Evolutionary conservation across 2,113 vertebrate species (phyloP), one percentile per base, ranked within the genome.

Genomic region (Prietella phreatophila): DNA sequence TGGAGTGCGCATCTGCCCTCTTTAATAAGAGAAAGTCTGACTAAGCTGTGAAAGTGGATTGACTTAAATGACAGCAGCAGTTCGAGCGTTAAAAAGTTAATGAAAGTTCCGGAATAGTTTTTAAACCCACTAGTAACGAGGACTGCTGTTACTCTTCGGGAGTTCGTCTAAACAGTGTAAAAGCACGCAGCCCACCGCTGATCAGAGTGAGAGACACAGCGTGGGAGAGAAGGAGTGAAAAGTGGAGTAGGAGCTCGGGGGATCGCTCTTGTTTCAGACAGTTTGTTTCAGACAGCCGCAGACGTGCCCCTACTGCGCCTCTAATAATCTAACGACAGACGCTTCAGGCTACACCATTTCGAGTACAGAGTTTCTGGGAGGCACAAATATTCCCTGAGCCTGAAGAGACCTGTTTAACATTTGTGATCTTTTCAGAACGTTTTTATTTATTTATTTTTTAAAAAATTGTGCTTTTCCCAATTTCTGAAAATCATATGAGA

Each of bases 251-350:
- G 85, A 30, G 79, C 85, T 83, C 55, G 58, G 80, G 76, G 15
- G 47, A 65, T 71, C 69, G 71, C 86, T 89, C 36, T 81, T 60
- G 71, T 87, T 82, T 88, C 56, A 84, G 89, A 27, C 63, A 79
- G 78, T 71, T 86, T 53, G 65, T 90, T 86, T 84, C 89, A 88
- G 89, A 89, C 86, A 86, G 87, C 89, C 84, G 88, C 89, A 91
- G 91, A 91, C 91, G 83, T 84, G 85, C 84, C 78, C 89, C 89
- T 83, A 88, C 91, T 88, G 89, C 75, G 85, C 76, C 36, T 73
- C 56, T 89, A 91, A 90, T 88, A 75, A 84, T 80, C 63, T 89
- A 89, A 90, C 78, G 85, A 88, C 73, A 42, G 89, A 50, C 79
- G 85, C 84, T 88, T 73, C 33, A 84, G 89, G 87, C 82, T n/a